A percentile compares a stretch with the other conserved stretches of the same genome.
phyloP scores from a whole-genome alignment of 2,113 vertebrate genomes.

The Phylloscopus whistleri region DNA sequence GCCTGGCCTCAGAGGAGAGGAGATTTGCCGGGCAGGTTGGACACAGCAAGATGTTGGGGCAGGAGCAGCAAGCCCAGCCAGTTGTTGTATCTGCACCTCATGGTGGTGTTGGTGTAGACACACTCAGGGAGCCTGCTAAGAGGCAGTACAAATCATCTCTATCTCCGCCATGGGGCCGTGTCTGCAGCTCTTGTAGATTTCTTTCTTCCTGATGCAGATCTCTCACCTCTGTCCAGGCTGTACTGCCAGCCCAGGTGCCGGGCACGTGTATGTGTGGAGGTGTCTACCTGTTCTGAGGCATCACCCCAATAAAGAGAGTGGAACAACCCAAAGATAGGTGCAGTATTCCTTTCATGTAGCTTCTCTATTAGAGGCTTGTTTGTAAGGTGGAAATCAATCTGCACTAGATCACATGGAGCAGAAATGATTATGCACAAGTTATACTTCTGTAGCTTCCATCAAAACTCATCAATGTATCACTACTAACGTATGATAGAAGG shows the following conservation, averaged over 20 bases:
- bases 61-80: fast-evolving
- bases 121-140: no score
- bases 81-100: fast-evolving
- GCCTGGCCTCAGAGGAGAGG: neutral
- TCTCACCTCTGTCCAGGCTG: neutral
- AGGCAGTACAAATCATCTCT: no score
- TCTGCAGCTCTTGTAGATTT: neutral
- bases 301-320: no score
- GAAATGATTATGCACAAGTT: neutral
- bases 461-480: neutral
- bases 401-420: neutral
- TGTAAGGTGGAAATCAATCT: neutral
- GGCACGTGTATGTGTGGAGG: neutral
- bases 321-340: neutral
- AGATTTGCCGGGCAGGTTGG: neutral
- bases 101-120: no score
- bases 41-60: neutral
- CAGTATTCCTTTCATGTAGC: neutral
- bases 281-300: neutral
- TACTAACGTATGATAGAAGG: neutral
- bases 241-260: neutral
- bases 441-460: neutral
- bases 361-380: neutral
- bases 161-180: neutral
- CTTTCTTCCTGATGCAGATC: neutral